A percentile compares a stretch with the other conserved stretches of the same genome.
These are phyloP conservation scores for Drosophila siamana DNA, from an alignment of 2,888 invertebrate genomes.

Conservation along the genomic window DNA sequence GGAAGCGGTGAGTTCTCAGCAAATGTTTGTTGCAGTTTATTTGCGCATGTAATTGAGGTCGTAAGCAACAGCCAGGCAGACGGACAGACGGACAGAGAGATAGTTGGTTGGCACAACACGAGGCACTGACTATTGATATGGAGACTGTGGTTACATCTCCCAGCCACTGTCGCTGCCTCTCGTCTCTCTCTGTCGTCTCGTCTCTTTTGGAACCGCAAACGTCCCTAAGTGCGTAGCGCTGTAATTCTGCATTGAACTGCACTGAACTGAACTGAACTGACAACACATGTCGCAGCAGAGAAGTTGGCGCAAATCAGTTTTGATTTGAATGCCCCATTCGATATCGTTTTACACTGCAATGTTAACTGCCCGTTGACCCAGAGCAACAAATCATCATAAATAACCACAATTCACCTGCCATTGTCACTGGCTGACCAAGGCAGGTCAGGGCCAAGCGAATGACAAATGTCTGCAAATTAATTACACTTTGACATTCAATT, in stretches of 20 bases:
- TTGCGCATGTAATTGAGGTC: slow-evolving; percentile 79
- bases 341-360: slow-evolving; percentile 3
- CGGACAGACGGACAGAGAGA: slow-evolving; percentile 17
- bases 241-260: slow-evolving; percentile 30
- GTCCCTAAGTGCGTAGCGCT: slow-evolving; percentile 38
- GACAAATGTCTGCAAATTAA: slow-evolving; percentile 59
- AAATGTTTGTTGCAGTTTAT: slow-evolving; percentile 80
- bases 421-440: slow-evolving; percentile 2
- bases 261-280: background rate
- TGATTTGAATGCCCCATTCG: background rate
- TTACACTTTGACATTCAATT: slow-evolving; percentile 64
- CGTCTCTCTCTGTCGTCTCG: no score
- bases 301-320: slow-evolving; percentile 24
- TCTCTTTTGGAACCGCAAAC: slow-evolving; percentile 14
- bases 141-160: slow-evolving; percentile 16
- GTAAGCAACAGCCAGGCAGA: slow-evolving; percentile 62
- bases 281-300: slow-evolving; percentile 3
- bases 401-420: slow-evolving; percentile 32
- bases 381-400: slow-evolving; percentile 25
- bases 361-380: background rate
- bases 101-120: slow-evolving; percentile 31
- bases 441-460: slow-evolving; percentile 23
- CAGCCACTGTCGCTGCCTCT: slow-evolving; percentile 1
- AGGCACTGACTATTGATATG: slow-evolving; percentile 37
- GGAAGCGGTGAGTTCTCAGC: slow-evolving; percentile 63